phyloP scores from a whole-genome alignment of 2,797 vertebrate species.

The Apodemus agrarius region DNA sequence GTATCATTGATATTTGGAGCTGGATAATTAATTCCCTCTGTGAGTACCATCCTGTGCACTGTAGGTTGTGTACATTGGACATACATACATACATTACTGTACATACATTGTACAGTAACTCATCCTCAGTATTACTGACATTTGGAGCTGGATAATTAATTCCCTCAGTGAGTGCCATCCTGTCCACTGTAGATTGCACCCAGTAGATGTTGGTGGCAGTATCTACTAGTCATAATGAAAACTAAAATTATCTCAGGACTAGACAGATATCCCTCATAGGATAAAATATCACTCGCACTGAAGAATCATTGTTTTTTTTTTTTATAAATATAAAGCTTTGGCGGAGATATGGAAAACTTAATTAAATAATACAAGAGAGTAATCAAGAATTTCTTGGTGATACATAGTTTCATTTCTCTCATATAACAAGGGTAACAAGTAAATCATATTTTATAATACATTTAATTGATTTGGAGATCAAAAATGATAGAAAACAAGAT shows the following conservation, averaged over 20 bases:
- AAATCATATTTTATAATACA: constrained; percentile 12
- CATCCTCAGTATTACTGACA: background rate
- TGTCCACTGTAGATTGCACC: background rate
- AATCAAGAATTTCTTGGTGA: constrained; percentile 50
- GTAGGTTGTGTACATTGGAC: background rate
- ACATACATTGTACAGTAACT: background rate
- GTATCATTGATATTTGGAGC: background rate
- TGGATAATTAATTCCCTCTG: background rate
- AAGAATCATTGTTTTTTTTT: background rate
- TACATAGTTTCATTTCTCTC: constrained; percentile 10
- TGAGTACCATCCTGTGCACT: background rate
- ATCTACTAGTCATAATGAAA: background rate
- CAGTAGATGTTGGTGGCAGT: background rate
- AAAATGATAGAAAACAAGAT: background rate
- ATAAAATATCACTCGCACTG: constrained; percentile 34
- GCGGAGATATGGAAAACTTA: background rate
- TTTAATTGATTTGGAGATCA: constrained; percentile 24
- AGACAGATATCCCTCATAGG: background rate
- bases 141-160: background rate
- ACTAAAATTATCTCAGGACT: background rate
- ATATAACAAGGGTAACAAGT: constrained; percentile 26
- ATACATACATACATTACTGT: background rate
- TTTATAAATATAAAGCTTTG: background rate
- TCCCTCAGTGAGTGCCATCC: too few relatives aligned
- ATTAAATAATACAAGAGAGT: constrained; percentile 30